Conservation (phyloP, 2,113 vertebrate species). For the Sander lucioperca region DNA sequence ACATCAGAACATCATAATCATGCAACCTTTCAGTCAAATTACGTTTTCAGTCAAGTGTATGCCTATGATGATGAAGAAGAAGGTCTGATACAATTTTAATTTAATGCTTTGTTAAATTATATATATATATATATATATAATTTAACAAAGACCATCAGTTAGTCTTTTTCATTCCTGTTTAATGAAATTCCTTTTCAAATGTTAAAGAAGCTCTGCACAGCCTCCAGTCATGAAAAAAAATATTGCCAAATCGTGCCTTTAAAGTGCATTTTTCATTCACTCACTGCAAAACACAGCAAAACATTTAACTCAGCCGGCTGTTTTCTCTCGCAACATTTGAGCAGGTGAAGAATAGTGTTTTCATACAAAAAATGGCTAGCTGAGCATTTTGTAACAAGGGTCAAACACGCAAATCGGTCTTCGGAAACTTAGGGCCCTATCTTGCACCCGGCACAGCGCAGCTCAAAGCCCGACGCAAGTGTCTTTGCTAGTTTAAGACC, state of each 20-base stretch:
- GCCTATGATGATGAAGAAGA: neutral
- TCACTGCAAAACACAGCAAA: neutral
- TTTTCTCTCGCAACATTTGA: neutral
- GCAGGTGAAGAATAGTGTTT: neutral
- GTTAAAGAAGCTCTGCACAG: neutral
- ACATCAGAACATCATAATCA: neutral
- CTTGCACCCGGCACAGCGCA: too few relatives aligned
- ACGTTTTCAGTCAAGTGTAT: neutral
- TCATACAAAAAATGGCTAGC: neutral
- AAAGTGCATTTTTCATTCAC: neutral
- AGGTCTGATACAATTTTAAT: neutral
- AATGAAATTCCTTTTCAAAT: neutral
- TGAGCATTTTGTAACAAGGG: constrained; percentile 1
- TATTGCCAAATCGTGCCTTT: neutral
- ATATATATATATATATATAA: neutral
- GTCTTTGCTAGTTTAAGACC: too few relatives aligned
- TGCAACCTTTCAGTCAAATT: neutral
- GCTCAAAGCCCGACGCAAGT: too few relatives aligned
- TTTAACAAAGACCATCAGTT: neutral
- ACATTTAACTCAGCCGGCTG: neutral
- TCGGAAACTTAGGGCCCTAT: neutral
- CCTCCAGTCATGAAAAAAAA: neutral
- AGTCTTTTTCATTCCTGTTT: neutral
- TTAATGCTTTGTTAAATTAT: neutral
- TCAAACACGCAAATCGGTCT: neutral